Conservation (phyloP, 2,113 vertebrate genomes). For the Isichthys henryi region DNA sequence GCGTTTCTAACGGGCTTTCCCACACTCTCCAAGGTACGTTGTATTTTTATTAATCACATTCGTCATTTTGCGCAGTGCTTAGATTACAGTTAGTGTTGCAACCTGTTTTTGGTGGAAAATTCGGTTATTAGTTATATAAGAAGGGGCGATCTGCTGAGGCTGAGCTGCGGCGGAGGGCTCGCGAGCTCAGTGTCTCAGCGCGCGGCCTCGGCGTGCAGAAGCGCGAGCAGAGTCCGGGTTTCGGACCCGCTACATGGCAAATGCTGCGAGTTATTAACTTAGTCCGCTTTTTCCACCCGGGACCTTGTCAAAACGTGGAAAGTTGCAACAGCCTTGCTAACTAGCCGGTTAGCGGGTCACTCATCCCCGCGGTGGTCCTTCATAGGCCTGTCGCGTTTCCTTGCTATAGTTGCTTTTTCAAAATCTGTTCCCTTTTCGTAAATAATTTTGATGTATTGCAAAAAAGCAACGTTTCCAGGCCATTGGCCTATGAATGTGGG, state of each 20-base stretch:
- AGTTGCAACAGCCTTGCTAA: background rate
- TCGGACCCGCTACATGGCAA: background rate
- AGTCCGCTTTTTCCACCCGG: background rate
- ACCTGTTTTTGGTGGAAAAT: background rate
- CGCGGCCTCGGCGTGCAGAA: background rate
- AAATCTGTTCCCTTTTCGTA: background rate
- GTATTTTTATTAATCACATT: background rate
- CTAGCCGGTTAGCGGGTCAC: background rate
- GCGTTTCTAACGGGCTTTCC: slow-evolving; percentile 38
- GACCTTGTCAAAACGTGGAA: background rate
- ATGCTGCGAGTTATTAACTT: background rate
- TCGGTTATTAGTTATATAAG: background rate
- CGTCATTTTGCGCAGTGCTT: background rate
- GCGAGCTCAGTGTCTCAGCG: slow-evolving; percentile 32
- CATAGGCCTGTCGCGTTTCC: background rate
- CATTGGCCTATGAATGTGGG: background rate
- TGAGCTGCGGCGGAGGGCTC: slow-evolving; percentile 5
- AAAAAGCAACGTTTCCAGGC: background rate
- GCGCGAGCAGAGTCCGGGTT: background rate
- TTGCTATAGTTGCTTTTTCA: background rate
- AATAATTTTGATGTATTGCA: background rate
- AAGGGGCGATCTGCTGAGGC: slow-evolving; percentile 31
- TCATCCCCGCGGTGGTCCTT: background rate
- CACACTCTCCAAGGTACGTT: slow-evolving; percentile 44
- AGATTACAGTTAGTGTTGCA: background rate